Base-by-base conservation (phyloP, 1,140 invertebrate species). In the Leptinotarsa texana region DNA sequence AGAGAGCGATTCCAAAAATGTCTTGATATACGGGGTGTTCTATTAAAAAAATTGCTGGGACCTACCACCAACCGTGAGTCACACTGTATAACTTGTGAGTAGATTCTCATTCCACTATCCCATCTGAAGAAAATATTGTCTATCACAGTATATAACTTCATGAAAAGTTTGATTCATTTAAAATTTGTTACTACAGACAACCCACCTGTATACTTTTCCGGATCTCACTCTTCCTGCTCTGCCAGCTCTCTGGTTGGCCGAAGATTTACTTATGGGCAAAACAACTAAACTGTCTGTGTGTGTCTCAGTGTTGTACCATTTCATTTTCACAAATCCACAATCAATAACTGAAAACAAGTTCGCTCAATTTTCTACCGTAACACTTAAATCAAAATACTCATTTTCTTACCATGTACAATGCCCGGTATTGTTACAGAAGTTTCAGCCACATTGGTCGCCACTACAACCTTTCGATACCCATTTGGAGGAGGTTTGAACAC, bases 361-460 rank as follows among this genome's bases (percentile, higher is more conserved):
- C 8, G 8, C 6, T 42, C 8, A 42, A 8, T 42, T 11, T 42
- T 11, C 33, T 42, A 42, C 8, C 8, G 2, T 42, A 42, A 42
- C 33, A 42, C 33, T 42, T 3, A 11, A 61, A 62, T 62, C 21
- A 22, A 21, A 62, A 62, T 18, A 62, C 21, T 62, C 61, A 17
- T 62, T 3, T 17, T 11, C 5, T 65, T 83, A 94, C 93, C 93
- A 85, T 97, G 98, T 75, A 93, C 91, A 79, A 99, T 94, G 57
- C 97, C 96, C 68, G 92, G 91, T 79, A 91, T 91, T 5, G 89
- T 91, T 24, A 99, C 91, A 5, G 97, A 99, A 0, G 98, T 96
- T 87, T 99, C 98, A 0, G 98, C 98, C 72, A 99, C 96, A 84
- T 99, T 99, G 4, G 98, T 99, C 0, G 98, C 94, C 18, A 99